Evolutionary conservation across 2,797 vertebrate genomes (phyloP).

Genomic region (Cuniculus paca): DNA sequence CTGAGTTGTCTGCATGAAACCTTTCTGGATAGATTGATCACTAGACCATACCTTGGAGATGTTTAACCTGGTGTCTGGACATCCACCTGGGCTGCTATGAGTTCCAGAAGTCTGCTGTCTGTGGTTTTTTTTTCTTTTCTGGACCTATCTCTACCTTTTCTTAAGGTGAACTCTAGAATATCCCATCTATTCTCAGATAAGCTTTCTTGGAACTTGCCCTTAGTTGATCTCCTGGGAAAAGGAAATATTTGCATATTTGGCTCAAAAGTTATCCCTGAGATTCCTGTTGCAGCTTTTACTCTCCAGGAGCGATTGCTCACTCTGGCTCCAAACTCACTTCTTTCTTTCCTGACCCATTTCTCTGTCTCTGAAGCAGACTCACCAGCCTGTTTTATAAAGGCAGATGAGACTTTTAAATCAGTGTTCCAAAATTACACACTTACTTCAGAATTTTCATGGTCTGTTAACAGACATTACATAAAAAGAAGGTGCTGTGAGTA

Average conservation of each 20-base stretch:
- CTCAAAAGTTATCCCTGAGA: neutral
- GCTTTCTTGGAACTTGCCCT: neutral
- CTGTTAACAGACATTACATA: constrained; percentile 72
- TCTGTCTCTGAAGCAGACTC: constrained; percentile 66
- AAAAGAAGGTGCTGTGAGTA: constrained; percentile 60
- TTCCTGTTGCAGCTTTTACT: constrained; percentile 35
- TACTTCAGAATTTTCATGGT: constrained; percentile 59
- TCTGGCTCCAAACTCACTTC: constrained; percentile 32
- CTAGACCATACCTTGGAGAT: neutral
- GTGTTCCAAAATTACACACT: constrained; percentile 76
- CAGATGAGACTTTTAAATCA: constrained; percentile 75
- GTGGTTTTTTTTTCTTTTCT: neutral
- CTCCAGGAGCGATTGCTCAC: neutral
- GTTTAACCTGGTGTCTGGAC: neutral
- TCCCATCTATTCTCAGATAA: neutral
- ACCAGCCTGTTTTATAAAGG: constrained; percentile 49
- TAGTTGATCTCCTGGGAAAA: neutral
- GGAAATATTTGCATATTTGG: neutral
- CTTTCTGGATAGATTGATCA: neutral
- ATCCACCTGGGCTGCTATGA: neutral
- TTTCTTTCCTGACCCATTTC: constrained; percentile 76
- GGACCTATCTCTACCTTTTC: neutral
- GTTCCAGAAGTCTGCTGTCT: neutral
- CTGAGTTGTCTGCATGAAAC: neutral
- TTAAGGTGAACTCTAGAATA: neutral